Base-by-base conservation (phyloP, 2,888 invertebrate genomes). In the Embidobia sp. region DNA sequence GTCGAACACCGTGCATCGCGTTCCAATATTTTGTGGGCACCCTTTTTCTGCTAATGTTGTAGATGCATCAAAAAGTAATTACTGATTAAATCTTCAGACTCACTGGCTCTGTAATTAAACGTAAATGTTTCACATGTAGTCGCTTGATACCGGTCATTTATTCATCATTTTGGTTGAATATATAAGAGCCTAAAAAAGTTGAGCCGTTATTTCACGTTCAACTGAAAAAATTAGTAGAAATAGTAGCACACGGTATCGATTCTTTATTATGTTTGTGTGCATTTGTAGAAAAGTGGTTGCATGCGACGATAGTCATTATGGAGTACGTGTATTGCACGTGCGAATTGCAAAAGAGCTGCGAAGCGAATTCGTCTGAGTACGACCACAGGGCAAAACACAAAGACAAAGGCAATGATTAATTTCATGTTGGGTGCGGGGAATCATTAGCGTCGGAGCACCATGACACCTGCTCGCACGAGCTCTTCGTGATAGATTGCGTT, bases 391-490 rank as follows among this genome's bases (percentile, higher is more conserved):
- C 77, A 80, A 74, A 84, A 81, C 75, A 76, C 81, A 83, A 85
- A 88, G 88, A 88, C 88, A 88, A 87, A 87, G 87, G 84, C 85
- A 83, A 87, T 88, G 88, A 88, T 88, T 88, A 87, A 88, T 88
- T 88, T 85, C 79, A 85, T 81, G 83, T 86, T 85, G 85, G 84
- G 85, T 82, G 86, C 84, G 85, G 82, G 83, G 83, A 83, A 87
- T 88, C 88, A 87, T 88, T 88, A 88, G 84, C 85, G 86, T 82
- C 84, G 80, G 83, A 81, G 82, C 84, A 84, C 84, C 87, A 87
- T 88, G 87, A 88, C 88, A 88, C 87, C 88, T 88, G 88, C 88
- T 84, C 85, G 85, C 85, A 84, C 85, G 83, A 84, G 84, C 84
- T 83, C 83, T 81, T 83, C 83, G 83, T 89, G 88, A 89, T 88